Conservation (phyloP, 2,888 invertebrate genomes). For the Automeris io region DNA sequence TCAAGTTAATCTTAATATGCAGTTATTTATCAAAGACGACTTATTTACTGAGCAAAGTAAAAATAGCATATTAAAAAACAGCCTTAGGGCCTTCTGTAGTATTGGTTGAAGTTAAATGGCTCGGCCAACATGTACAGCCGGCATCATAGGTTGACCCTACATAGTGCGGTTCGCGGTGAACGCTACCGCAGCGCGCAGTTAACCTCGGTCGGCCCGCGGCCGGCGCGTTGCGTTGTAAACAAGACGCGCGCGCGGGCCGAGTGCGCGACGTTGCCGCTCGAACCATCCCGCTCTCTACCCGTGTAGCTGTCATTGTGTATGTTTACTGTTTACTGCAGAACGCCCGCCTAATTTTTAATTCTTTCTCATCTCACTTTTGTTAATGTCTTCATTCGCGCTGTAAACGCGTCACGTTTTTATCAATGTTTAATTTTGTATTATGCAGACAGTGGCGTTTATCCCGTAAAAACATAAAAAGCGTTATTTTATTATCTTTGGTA, state of each 20-base stretch:
- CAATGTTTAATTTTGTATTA: too few relatives aligned
- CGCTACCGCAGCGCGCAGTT: constrained; percentile 36
- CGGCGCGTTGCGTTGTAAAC: constrained; percentile 43
- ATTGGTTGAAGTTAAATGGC: too few relatives aligned
- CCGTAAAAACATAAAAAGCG: too few relatives aligned
- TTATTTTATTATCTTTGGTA: too few relatives aligned
- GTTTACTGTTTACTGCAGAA: constrained; percentile 27
- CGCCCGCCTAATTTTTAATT: constrained; percentile 1
- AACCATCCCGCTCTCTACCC: constrained; percentile 24
- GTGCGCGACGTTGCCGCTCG: constrained; percentile 51
- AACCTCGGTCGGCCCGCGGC: constrained; percentile 32
- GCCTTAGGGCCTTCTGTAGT: too few relatives aligned
- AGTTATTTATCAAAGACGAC: too few relatives aligned
- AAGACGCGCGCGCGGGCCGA: constrained; percentile 47
- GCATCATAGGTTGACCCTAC: too few relatives aligned
- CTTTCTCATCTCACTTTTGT: not conserved
- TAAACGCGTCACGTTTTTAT: not conserved
- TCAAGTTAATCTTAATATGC: too few relatives aligned
- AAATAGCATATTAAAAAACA: too few relatives aligned
- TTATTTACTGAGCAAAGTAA: too few relatives aligned
- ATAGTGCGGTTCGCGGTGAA: constrained; percentile 19
- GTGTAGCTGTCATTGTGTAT: constrained; percentile 34
- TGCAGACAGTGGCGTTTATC: too few relatives aligned
- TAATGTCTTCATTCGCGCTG: not conserved
- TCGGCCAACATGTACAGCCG: too few relatives aligned